Evolutionary conservation across 2,888 invertebrate species (phyloP).

Genomic region (Junonia oenone): DNA sequence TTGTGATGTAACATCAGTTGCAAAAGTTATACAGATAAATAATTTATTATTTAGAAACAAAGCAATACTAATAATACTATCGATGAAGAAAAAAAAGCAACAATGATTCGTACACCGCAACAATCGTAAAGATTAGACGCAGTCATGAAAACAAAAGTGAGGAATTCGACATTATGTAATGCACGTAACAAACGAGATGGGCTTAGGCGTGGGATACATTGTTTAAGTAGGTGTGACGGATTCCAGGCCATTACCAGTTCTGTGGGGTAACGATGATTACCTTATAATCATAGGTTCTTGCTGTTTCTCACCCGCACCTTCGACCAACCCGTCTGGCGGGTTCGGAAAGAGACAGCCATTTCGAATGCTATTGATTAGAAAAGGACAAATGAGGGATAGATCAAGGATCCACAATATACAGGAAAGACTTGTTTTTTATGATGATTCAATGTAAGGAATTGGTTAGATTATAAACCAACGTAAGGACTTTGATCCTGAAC

Average conservation of each 20-base stretch:
- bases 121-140: conserved; percentile 10
- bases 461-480: conserved; percentile 8
- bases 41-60: background rate
- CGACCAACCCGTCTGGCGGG: conserved; percentile 39
- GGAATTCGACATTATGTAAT: conserved; percentile 18
- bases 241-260: conserved; percentile 42
- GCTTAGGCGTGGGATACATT: conserved; percentile 42
- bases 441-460: conserved; percentile 20
- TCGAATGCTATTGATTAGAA: conserved; percentile 23
- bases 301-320: conserved; percentile 49
- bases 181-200: conserved; percentile 18
- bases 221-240: conserved; percentile 45
- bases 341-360: conserved; percentile 31
- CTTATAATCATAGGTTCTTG: conserved; percentile 49
- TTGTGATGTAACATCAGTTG: background rate
- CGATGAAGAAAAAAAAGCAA: background rate
- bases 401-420: conserved; percentile 25
- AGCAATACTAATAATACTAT: background rate
- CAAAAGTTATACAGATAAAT: background rate
- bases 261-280: conserved; percentile 46
- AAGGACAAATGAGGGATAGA: conserved; percentile 27
- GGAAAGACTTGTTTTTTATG: conserved; percentile 22
- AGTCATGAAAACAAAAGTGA: conserved; percentile 25
- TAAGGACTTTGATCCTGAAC: background rate
- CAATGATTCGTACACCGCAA: background rate